Evolutionary conservation across 1,140 invertebrate species (phyloP).

Genomic region (Apis florea): DNA sequence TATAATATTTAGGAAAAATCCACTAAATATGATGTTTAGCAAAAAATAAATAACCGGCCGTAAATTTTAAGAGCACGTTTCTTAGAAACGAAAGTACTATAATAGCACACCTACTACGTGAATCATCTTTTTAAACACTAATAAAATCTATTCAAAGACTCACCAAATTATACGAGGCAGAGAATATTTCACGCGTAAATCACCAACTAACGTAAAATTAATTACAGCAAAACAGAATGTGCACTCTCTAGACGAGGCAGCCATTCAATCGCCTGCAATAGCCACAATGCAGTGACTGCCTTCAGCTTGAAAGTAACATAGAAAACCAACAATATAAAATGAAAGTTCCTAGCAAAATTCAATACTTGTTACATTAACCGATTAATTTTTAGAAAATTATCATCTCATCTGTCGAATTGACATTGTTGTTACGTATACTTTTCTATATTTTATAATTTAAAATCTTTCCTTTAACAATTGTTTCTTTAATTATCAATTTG

Average conservation of each 20-base stretch:
- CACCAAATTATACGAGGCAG: constrained; percentile 63
- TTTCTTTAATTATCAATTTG: background rate
- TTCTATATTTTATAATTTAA: background rate
- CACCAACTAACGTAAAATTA: constrained; percentile 72
- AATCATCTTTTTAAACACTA: constrained; percentile 5
- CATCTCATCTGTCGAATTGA: too few relatives aligned
- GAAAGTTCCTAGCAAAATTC: constrained; percentile 28
- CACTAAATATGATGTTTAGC: constrained; percentile 26
- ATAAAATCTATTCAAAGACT: constrained; percentile 45
- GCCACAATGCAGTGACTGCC: constrained; percentile 59
- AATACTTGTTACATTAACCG: background rate
- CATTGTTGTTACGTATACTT: fast-evolving
- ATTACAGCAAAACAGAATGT: constrained; percentile 73
- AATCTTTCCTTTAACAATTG: background rate
- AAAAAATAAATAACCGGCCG: constrained; percentile 74
- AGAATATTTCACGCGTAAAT: constrained; percentile 62
- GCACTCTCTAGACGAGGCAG: constrained; percentile 73
- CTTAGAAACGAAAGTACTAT: constrained; percentile 35
- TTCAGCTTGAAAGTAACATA: constrained; percentile 47
- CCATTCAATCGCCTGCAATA: constrained; percentile 74
- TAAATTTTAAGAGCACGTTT: constrained; percentile 68
- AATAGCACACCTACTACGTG: constrained; percentile 16
- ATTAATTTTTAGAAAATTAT: background rate
- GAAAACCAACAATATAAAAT: constrained; percentile 7
- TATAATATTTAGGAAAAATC: background rate